Conservation (phyloP, 2,888 invertebrate species). For the Ctena decussata region DNA sequence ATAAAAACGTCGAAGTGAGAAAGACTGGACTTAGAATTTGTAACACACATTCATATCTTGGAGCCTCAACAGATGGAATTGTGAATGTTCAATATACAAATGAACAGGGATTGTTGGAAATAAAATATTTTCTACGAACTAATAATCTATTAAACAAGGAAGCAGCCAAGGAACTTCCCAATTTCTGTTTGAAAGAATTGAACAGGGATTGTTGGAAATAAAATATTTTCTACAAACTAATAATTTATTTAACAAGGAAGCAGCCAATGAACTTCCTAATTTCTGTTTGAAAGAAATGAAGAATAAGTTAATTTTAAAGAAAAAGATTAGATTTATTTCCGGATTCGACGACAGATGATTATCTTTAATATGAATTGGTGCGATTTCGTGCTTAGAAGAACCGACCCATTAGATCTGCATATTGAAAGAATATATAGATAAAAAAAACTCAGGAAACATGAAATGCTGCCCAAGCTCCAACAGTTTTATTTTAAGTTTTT, state of each 20-base stretch:
- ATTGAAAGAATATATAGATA: background rate
- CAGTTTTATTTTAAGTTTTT: background rate
- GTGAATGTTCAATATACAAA: background rate
- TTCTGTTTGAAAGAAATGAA: background rate
- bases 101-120: conserved; percentile 3
- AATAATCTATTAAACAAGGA: conserved; percentile 10
- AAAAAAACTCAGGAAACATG: background rate
- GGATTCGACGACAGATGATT: background rate
- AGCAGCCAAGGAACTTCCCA: conserved; percentile 3
- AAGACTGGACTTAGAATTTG: conserved; percentile 9
- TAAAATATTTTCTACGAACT: conserved; percentile 30
- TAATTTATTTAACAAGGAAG: conserved; percentile 3
- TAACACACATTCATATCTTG: background rate
- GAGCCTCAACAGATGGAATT: conserved; percentile 28
- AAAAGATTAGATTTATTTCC: background rate
- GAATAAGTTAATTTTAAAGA: background rate
- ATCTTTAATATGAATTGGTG: background rate
- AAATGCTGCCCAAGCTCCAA: background rate
- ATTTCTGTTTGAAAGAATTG: background rate
- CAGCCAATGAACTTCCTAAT: background rate
- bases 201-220: conserved; percentile 16
- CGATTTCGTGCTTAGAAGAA: background rate
- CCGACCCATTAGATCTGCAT: background rate
- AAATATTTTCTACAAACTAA: conserved; percentile 33
- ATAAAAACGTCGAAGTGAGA: background rate